Base-by-base conservation (phyloP, 2,797 vertebrate species). In the Urosaurus nigricauda region DNA sequence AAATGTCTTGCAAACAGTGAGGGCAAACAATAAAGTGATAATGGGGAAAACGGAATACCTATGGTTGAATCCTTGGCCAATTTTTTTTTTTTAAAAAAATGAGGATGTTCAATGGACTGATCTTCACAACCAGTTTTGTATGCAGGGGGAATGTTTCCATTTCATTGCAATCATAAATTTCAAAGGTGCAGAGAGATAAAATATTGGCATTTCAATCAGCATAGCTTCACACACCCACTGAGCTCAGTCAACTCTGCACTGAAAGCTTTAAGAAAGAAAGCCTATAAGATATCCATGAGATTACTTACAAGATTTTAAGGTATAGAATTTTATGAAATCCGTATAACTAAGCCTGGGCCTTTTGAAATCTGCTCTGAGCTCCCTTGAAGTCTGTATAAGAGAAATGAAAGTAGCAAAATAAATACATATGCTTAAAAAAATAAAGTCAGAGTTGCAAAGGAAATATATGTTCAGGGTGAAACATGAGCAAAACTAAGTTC, bases 181-280 rank as follows among this genome's bases (percentile, higher is more conserved):
- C 93, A 89, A 89, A 94, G 63, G 88, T 58, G 75, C 80, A 77
- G 90, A 84, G 78, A 78, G 86, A 93, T 82, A 89, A 79, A 92
- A 95, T 95, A 95, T 94, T 95, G 95, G 93, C 93, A 26, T 96
- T 96, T 96, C 94, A 95, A 94, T 96, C 94, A 94, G 82, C 85
- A 91, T n/a, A 89, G 87, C 82, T 93, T 91, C 90, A 87, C 65
- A 84, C 80, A 63, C 68, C 43, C 24, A 1, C 0, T 0, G 84
- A 87, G 79, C 87, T 79, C 88, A 86, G 88, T 91, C 87, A 73
- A 65, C 88, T 89, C 84, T 35, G 60, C 71, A 86, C 71, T 91
- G 93, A 96, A 95, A 94, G 94, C 91, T 96, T 95, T 95, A 95
- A 93, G 94, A 95, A 95, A 90, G 90, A 91, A 88, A 95, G 89